phyloP scores from a whole-genome alignment of 2,113 vertebrate genomes.

The Phaethon lepturus region DNA sequence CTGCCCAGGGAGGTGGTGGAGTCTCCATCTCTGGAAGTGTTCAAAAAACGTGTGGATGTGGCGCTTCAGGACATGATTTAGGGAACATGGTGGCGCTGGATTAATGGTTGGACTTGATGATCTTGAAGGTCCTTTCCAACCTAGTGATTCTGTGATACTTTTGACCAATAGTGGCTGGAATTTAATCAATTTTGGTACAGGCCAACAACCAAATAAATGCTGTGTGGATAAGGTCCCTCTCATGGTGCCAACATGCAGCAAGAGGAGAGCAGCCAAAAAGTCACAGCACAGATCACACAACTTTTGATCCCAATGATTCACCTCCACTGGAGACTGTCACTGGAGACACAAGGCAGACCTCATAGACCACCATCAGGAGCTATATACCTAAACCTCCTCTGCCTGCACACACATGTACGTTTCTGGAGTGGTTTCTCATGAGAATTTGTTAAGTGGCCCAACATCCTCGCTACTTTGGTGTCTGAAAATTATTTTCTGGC shows the following conservation, averaged over 20 bases:
- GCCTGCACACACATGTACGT: rapidly evolving
- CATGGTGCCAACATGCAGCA: not conserved
- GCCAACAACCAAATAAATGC: not conserved
- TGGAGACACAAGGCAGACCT: not conserved
- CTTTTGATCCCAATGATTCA: not conserved
- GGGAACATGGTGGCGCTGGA: too few species aligned
- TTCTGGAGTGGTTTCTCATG: not conserved
- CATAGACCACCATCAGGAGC: not conserved
- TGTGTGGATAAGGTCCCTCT: not conserved
- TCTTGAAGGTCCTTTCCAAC: too few species aligned
- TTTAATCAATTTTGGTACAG: not conserved
- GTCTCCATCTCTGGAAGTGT: too few species aligned
- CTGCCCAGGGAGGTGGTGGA: too few species aligned
- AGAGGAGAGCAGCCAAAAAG: not conserved
- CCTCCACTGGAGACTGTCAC: not conserved
- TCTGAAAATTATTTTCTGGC: not conserved
- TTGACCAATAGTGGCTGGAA: not conserved
- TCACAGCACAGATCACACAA: rapidly evolving
- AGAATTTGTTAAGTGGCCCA: not conserved
- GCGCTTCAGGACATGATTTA: too few species aligned
- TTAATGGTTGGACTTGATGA: too few species aligned
- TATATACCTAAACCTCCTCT: not conserved
- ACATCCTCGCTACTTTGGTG: rapidly evolving
- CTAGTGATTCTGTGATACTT: not conserved
- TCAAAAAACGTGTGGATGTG: too few species aligned